Conservation (phyloP, 2,113 vertebrate species). For the Carassius auratus region DNA sequence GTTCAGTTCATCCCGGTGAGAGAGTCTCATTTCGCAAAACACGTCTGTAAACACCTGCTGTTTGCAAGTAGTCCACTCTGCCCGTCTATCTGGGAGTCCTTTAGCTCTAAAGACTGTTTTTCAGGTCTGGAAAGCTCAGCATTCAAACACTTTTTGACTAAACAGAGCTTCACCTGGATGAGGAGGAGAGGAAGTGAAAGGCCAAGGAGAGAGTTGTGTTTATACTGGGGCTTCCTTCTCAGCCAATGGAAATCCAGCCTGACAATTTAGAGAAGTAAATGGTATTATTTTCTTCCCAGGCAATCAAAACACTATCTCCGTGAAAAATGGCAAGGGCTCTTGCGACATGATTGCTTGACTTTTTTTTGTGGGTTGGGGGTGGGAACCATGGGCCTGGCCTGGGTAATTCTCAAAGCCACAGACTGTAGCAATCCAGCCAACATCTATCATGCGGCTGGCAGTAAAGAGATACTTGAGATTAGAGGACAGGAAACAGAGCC, state of each 20-base stretch:
- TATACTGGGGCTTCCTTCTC: constrained; percentile 62
- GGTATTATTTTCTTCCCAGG: constrained; percentile 70
- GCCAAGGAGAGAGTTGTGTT: constrained; percentile 52
- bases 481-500: constrained; percentile 53
- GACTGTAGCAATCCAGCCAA: constrained; percentile 52
- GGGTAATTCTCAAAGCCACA: constrained; percentile 54
- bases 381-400: constrained; percentile 55
- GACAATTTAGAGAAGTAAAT: constrained; percentile 67
- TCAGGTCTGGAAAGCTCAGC: constrained; percentile 30
- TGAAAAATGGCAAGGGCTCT: constrained; percentile 69
- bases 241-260: constrained; percentile 60
- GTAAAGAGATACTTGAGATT: constrained; percentile 54
- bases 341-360: constrained; percentile 66
- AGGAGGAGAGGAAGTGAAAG: constrained; percentile 43
- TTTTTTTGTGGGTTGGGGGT: constrained; percentile 42
- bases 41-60: constrained; percentile 59
- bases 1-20: constrained; percentile 37
- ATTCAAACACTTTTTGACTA: constrained; percentile 21
- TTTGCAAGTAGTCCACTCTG: constrained; percentile 40
- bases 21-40: constrained; percentile 48
- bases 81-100: constrained; percentile 41
- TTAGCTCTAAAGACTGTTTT: constrained; percentile 46
- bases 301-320: constrained; percentile 75
- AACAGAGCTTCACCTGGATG: constrained; percentile 45
- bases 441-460: constrained; percentile 55